Evolutionary conservation across 2,113 vertebrate genomes (phyloP).

Genomic region (Megaptera novaeangliae): DNA sequence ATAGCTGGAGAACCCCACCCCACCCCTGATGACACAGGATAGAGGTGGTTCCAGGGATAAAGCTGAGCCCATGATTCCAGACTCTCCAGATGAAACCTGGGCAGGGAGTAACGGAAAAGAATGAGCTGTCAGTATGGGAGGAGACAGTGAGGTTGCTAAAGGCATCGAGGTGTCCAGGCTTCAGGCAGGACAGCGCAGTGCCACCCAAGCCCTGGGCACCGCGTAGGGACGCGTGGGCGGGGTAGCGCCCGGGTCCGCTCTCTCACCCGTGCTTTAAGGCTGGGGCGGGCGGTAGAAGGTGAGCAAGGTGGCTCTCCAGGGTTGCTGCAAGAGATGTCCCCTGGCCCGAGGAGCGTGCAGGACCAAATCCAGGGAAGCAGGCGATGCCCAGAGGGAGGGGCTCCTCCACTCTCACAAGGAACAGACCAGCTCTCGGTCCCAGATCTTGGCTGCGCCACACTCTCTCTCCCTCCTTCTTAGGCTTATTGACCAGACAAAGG

Average conservation of each 20-base stretch:
- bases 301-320: neutral
- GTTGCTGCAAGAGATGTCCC: neutral
- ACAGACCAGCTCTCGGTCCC: neutral
- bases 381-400: neutral
- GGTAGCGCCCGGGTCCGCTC: neutral
- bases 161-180: neutral
- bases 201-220: neutral
- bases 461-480: neutral
- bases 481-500: conserved; percentile 53
- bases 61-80: conserved; percentile 60
- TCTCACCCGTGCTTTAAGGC: neutral
- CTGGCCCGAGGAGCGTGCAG: neutral
- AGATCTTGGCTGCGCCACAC: neutral
- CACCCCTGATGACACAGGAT: conserved; percentile 63
- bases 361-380: neutral
- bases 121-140: conserved; percentile 64
- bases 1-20: conserved; percentile 66
- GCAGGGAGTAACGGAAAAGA: conserved; percentile 60
- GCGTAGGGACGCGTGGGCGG: neutral
- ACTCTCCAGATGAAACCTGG: conserved; percentile 67
- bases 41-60: conserved; percentile 67
- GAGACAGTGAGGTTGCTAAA: conserved; percentile 32
- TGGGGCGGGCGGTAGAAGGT: neutral
- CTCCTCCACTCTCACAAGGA: neutral
- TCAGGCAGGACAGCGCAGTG: neutral